Evolutionary conservation across 2,888 invertebrate genomes (phyloP), one percentile per base, ranked within the genome.

Genomic region (Ectropis crepuscularia): DNA sequence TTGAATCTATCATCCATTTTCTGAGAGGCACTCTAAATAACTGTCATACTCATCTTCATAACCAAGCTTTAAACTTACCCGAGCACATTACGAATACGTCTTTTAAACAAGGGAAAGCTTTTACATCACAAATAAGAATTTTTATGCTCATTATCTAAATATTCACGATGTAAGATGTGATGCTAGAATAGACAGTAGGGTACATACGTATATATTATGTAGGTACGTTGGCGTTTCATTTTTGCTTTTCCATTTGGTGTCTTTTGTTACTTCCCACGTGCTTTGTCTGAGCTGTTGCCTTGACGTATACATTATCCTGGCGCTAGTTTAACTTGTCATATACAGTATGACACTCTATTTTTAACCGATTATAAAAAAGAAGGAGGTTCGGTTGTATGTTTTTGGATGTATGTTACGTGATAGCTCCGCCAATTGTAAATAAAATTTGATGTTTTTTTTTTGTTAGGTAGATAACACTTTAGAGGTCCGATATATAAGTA

Each of bases 261-360:
- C 87, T 88, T 88, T 88, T 88, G 88, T 88, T 86, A 81, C 83
- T 83, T 80, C 80, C 68, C 85, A 77, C 79, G 79, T 77, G 79
- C 85, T 83, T 86, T 86, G 87, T 88, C 79, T 85, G 78, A 81
- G 79, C 78, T 72, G 43, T 43, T 5, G 36, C 73, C 77, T 79
- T 76, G 78, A 83, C 81, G 84, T 82, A 85, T 87, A 89, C 87
- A 82, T 90, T 89, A 88, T 78, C 80, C 79, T 79, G 77, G 77
- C 74, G 75, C 81, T 77, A 84, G 83, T 81, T 81, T 77, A 76
- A 78, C 79, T 85, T 83, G 16, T 28, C 16, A 28, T 1, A 2
- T 1, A 28, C 16, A 28, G 16, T 28, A 4, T 28, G 2, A 28
- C 16, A 28, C 16, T 28, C 16, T 28, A 28, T 28, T 28, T n/a